Evolutionary conservation across 2,113 vertebrate genomes (phyloP).

Genomic region (Pao palembangensis): DNA sequence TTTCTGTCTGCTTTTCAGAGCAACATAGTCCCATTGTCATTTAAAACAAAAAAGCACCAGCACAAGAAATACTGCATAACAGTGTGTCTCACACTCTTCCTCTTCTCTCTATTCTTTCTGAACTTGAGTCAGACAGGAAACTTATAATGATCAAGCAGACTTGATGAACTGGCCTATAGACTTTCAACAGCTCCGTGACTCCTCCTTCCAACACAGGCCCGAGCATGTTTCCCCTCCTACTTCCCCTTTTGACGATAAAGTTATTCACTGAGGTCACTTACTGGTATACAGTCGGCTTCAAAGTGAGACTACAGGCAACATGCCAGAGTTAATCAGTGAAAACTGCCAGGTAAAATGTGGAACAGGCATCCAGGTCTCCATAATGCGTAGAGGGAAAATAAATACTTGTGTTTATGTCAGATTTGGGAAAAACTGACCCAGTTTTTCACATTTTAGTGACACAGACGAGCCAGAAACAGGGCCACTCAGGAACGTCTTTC

Average conservation of each 20-base stretch:
- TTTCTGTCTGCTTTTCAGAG: conserved; percentile 66
- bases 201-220: conserved; percentile 56
- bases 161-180: conserved; percentile 49
- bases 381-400: no score
- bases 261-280: conserved; percentile 53
- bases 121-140: conserved; percentile 69
- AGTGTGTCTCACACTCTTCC: conserved; percentile 15
- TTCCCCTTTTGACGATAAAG: conserved; percentile 49
- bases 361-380: not conserved
- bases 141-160: conserved; percentile 55
- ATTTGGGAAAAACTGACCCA: not conserved
- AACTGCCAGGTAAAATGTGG: conserved; percentile 29
- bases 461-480: not conserved
- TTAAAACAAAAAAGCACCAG: conserved; percentile 2
- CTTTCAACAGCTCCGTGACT: conserved; percentile 36
- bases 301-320: no score
- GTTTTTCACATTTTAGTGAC: not conserved
- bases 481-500: conserved; percentile 9
- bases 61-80: conserved; percentile 29
- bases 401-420: no score
- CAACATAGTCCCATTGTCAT: conserved; percentile 77
- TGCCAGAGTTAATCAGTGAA: conserved; percentile 5
- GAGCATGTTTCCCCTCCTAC: conserved; percentile 48
- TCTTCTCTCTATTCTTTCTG: conserved; percentile 40
- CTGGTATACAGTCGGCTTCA: conserved; percentile 34